Evolutionary conservation across 1,140 invertebrate species (phyloP), one percentile per base, ranked within the genome.

Genomic region (Palaemon carinicauda): DNA sequence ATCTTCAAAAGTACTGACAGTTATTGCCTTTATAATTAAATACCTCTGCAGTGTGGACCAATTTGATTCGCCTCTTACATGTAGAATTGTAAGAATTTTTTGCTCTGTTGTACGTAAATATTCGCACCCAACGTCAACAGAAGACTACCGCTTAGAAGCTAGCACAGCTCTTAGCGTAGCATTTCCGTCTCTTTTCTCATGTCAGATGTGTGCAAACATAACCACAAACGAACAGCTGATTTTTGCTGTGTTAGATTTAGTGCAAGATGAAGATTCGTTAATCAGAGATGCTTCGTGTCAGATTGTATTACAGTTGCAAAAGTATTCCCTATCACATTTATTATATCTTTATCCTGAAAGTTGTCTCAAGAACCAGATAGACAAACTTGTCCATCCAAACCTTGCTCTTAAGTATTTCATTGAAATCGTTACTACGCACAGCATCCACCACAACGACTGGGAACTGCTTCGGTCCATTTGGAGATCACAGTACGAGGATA

Each of bases 181-280:
- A 21, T 1, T 87, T 14, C 77, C 69, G 19, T 7, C 54, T 54
- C 21, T 86, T 19, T 24, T 86, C 7, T 41, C 2, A 27, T 24
- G 24, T 53, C 21, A 29, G 24, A 15, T 21, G 15, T 15, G 56
- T 24, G 14, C 80, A 10, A 4, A 24, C 17, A 14, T 29, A 27
- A 9, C 50, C 21, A 24, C 21, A 54, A 71, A 52, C 21, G 77
- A 80, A 31, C 60, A 56, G 29, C 29, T 86, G 33, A 74, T 80
- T 41, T 10, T 73, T 71, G 52, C 78, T 7, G 71, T 56, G 27
- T 60, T 74, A 27, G 53, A 80, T 19, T 80, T 87, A n/a, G 53
- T 87, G 10, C 85, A 81, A 75, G 85, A 87, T 82, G 79, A 87
- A 60, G 79, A 87, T 56, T 60, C 85, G 14, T n/a, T 17, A 15